Percentiles rank a stretch among this genome's conserved stretches.
phyloP scores from a whole-genome alignment of 2,888 invertebrate genomes.

The Epinotia nisella region DNA sequence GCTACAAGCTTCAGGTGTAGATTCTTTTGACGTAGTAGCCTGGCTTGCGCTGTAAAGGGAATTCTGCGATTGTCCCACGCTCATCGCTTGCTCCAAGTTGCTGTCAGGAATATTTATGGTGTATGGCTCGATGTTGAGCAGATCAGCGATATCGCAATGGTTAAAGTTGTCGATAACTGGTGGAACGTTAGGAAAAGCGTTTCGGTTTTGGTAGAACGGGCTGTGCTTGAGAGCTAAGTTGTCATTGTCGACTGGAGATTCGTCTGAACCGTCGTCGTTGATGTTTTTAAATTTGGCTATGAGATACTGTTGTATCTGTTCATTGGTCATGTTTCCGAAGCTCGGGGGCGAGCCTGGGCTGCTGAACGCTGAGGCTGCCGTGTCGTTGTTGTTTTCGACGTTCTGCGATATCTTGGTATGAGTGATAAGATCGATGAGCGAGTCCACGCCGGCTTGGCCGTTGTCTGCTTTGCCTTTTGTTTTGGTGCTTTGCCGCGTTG shows the following conservation, averaged over 20 bases:
- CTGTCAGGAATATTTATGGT: slow-evolving; percentile 53
- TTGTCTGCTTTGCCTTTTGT: slow-evolving; percentile 65
- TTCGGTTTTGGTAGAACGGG: slow-evolving; percentile 71
- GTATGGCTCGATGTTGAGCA: slow-evolving; percentile 62
- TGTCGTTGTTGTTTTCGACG: slow-evolving; percentile 70
- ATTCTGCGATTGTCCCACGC: slow-evolving; percentile 68
- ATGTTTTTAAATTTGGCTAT: slow-evolving; percentile 74
- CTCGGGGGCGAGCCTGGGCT: slow-evolving; percentile 59
- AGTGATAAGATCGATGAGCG: slow-evolving; percentile 64
- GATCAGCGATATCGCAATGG: slow-evolving; percentile 65
- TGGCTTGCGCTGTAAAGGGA: slow-evolving; percentile 72
- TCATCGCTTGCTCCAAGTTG: slow-evolving; percentile 69
- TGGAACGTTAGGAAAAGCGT: slow-evolving; percentile 76
- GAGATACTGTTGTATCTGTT: slow-evolving; percentile 75
- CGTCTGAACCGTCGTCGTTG: slow-evolving; percentile 57
- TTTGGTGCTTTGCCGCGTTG: not conserved
- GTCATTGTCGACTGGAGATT: slow-evolving; percentile 56
- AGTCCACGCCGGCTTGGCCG: slow-evolving; percentile 57
- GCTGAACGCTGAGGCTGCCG: slow-evolving; percentile 53
- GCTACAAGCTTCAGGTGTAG: slow-evolving; percentile 68
- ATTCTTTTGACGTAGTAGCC: slow-evolving; percentile 80
- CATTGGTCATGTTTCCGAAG: slow-evolving; percentile 71
- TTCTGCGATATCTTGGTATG: slow-evolving; percentile 60
- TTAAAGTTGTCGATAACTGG: slow-evolving; percentile 70
- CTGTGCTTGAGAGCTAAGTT: slow-evolving; percentile 62